A percentile compares a stretch with the other conserved stretches of the same genome.
Conservation (phyloP, 2,113 vertebrate genomes). For the Bos javanicus region DNA sequence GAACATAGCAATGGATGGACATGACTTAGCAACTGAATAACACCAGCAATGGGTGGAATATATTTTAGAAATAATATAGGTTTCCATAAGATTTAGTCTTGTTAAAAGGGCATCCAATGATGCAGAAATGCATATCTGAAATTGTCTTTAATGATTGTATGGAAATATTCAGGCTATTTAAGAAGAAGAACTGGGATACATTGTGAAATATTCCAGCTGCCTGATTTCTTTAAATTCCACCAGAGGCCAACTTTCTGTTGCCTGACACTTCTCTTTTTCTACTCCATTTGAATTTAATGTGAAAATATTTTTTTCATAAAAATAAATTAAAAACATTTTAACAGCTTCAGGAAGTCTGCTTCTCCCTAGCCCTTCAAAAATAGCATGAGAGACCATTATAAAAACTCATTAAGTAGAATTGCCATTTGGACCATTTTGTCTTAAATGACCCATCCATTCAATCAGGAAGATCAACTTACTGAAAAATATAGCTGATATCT, state of each 20-base stretch:
- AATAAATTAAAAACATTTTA: no score
- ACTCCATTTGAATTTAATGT: not conserved
- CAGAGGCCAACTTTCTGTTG: not conserved
- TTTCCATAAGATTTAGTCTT: slow-evolving; percentile 77
- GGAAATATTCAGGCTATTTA: not conserved
- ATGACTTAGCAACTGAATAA: not conserved
- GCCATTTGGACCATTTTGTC: not conserved
- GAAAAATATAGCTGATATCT: not conserved
- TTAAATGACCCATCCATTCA: not conserved
- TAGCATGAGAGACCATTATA: not conserved
- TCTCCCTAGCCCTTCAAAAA: not conserved
- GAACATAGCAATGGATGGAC: slow-evolving; percentile 61
- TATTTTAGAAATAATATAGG: slow-evolving; percentile 77
- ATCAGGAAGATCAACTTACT: not conserved
- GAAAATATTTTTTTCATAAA: not conserved
- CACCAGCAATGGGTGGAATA: slow-evolving; percentile 60
- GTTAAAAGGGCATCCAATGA: slow-evolving; percentile 59
- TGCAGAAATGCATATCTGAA: slow-evolving; percentile 64
- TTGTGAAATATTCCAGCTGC: not conserved
- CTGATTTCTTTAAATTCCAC: not conserved
- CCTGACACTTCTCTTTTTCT: not conserved
- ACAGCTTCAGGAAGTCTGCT: not conserved
- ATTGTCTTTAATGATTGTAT: slow-evolving; percentile 51
- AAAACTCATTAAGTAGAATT: not conserved
- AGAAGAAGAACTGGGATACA: not conserved